Conservation (phyloP, 2,113 vertebrate species). For the Labeo rohita region DNA sequence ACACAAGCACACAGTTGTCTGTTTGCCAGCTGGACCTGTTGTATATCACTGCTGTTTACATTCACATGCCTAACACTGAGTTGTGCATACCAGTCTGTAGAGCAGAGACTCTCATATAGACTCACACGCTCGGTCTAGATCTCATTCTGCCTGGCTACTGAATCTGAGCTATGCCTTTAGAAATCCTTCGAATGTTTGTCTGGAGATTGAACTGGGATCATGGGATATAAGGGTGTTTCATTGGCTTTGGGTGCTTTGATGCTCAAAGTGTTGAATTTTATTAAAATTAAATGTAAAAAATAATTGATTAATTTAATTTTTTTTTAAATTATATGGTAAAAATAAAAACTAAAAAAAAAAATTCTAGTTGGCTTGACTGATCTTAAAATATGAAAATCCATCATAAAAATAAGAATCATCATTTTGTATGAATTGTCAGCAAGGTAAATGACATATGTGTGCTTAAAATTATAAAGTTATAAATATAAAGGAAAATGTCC, state of each 20-base stretch:
- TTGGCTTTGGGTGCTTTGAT: background rate
- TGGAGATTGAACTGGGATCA: background rate
- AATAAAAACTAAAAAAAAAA: too few species aligned
- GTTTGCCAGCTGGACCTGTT: conserved; percentile 53
- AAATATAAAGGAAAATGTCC: background rate
- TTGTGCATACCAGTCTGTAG: conserved; percentile 39
- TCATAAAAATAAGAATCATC: background rate
- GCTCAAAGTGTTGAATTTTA: background rate
- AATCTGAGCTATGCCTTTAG: conserved; percentile 3
- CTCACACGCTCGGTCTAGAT: background rate
- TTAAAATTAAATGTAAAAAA: background rate
- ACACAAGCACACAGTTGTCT: conserved; percentile 47
- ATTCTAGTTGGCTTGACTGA: background rate
- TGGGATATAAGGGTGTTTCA: background rate
- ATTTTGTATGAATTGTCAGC: background rate
- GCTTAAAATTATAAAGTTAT: background rate
- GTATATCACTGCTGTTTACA: conserved; percentile 61
- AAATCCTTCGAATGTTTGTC: background rate
- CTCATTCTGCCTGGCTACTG: background rate
- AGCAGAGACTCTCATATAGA: conserved; percentile 19
- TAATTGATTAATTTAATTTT: background rate
- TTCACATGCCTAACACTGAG: conserved; percentile 43
- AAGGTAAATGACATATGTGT: background rate
- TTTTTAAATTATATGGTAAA: too few species aligned
- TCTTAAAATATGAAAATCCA: background rate